Evolutionary conservation across 2,113 vertebrate species (phyloP), one percentile per base, ranked within the genome.

Genomic region (Mionectes macconnelli): DNA sequence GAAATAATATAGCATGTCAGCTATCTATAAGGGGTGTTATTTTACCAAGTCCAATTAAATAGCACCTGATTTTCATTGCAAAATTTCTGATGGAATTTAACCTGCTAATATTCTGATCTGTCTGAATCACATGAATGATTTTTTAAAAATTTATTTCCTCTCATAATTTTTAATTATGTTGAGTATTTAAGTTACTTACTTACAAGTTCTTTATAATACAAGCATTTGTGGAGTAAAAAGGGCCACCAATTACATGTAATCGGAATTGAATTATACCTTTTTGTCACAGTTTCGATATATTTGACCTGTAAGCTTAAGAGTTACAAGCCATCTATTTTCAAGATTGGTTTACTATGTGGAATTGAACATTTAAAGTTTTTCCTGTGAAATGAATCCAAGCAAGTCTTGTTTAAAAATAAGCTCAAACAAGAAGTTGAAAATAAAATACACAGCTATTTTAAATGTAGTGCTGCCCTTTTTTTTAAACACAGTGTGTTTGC

Each of bases 1-100:
- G 21, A 47, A 63, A 40, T 77, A 74, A 55, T 33, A 7, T 1
- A 1, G 12, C 0, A 0, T 50, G 25, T 49, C 15, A 37, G 22
- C 25, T 80, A 0, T 53, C 33, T 4, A 2, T 59, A 63, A 64
- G 6, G 16, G 16, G 9, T 81, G 15, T 35, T 72, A 28, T 11
- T 72, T 90, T 50, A 17, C 0, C 0, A 74, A 52, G 11, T 64
- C 28, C 31, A 16, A 12, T 75, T 88, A 64, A 77, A 55, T 44
- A 70, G 21, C 37, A 17, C 15, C 35, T 68, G 12, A 10, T 59
- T 90, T 76, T 83, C 22, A 20, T 21, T 74, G 12, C 23, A 52
- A 11, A 39, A 30, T 22, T 35, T 72, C 13, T 53, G 44, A 30
- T 3, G 0, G 5, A n/a, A 66, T 64, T 88, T 80, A 19, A 73